These are phyloP conservation scores for Papilio protenor DNA, from an alignment of 2,888 invertebrate genomes.

Conservation along the genomic window DNA sequence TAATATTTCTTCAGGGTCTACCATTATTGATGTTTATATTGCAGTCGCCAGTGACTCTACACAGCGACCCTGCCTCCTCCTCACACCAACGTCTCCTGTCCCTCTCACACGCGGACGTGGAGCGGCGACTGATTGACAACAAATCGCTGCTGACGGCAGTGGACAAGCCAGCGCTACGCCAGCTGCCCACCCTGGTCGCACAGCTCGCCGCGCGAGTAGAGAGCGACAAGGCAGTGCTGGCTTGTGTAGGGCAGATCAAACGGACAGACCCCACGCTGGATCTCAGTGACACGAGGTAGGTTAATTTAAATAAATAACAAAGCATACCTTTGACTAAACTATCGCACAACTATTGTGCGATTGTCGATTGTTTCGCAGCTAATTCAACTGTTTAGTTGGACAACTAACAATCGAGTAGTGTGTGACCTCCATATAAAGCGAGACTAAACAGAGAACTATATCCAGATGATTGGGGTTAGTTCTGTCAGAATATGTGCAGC, in stretches of 20 bases:
- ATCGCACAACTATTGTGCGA: too few species aligned
- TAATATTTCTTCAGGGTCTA: not conserved
- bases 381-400: too few species aligned
- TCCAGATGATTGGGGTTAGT: too few species aligned
- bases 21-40: not conserved
- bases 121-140: constrained; percentile 95
- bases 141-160: constrained; percentile 94
- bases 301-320: not conserved
- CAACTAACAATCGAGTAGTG: too few species aligned
- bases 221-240: constrained; percentile 94
- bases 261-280: constrained; percentile 85
- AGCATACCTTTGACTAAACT: too few species aligned
- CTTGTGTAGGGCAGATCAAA: constrained; percentile 88
- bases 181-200: constrained; percentile 87
- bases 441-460: too few species aligned
- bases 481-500: too few species aligned
- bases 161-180: constrained; percentile 91
- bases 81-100: constrained; percentile 95
- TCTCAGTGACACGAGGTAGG: constrained; percentile 85
- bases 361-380: too few species aligned
- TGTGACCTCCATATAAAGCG: too few species aligned
- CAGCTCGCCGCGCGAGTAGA: constrained; percentile 92
- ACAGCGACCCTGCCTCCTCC: constrained; percentile 91
- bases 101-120: constrained; percentile 93
- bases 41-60: constrained; percentile 82